These are phyloP conservation scores for Watsonalla cultraria DNA, from an alignment of 2,888 invertebrate species.

Conservation along the genomic window DNA sequence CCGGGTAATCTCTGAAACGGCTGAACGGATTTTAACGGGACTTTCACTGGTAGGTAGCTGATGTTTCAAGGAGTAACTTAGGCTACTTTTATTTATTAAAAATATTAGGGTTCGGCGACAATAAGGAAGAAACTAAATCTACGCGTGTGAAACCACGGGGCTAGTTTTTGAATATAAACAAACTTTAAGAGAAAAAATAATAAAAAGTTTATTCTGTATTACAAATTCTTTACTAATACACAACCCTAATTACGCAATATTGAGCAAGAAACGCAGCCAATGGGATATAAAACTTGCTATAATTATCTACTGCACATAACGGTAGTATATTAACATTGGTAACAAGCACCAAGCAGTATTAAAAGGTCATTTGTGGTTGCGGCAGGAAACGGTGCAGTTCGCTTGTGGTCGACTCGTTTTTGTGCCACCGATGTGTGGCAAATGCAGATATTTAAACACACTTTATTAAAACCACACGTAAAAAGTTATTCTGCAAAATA, in stretches of 20 bases:
- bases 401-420: slow-evolving; percentile 59
- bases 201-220: no score
- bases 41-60: no score
- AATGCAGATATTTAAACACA: slow-evolving; percentile 19
- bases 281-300: slow-evolving; percentile 19
- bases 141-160: no score
- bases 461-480: slow-evolving; percentile 31
- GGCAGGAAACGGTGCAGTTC: slow-evolving; percentile 61
- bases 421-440: slow-evolving; percentile 35
- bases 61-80: no score
- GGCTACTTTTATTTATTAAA: no score
- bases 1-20: no score
- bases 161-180: no score
- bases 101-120: no score
- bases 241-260: slow-evolving; percentile 5
- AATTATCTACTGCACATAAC: slow-evolving; percentile 41
- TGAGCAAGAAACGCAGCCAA: slow-evolving; percentile 17
- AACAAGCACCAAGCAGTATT: slow-evolving; percentile 46
- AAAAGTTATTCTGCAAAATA: not conserved
- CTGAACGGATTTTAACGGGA: no score
- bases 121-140: no score
- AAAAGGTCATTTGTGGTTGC: slow-evolving; percentile 68
- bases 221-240: no score
- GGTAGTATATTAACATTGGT: slow-evolving; percentile 53
- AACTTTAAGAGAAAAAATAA: no score